Evolutionary conservation across 2,888 invertebrate species (phyloP), one percentile per base, ranked within the genome.

Genomic region (Hirtodrosophila alboralis): DNA sequence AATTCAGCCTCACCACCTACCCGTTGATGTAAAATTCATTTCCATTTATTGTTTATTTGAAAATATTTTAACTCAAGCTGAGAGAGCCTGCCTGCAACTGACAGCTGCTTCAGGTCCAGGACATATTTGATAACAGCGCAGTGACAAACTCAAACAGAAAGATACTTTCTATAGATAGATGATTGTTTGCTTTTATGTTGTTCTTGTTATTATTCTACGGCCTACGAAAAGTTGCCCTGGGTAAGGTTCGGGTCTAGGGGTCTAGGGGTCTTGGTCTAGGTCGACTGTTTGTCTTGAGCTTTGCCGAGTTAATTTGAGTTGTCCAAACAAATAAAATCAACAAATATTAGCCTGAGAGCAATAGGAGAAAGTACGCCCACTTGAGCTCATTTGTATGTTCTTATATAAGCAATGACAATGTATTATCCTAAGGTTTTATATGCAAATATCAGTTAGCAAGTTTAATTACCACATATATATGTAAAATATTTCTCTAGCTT

Each of bases 51-150:
- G 67, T 64, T 41, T 9, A 77, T 62, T 77, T 60, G 40, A 75
- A 68, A 60, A 58, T 48, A 45, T 65, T 83, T 62, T 13, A 60
- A 27, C 49, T 68, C 77, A 75, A 79, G 73, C 77, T 72, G 77
- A 26, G 77, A 10, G 13, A 10, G 47, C 31, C 21, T 18, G 36
- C 30, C 12, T 51, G 49, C 59, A n/a, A 34, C 37, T 66, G 72
- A 56, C 69, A 69, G 69, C 66, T 65, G 71, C 71, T 34, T 33
- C 27, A 33, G 31, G 12, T 12, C 33, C 33, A 6, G 14, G 7
- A 10, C 21, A 26, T 13, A 27, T 37, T 47, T 70, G 57, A 56
- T 49, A 48, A 48, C 23, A 23, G 26, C 23, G 27, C 10, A 44
- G 37, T 43, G 51, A 41, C 52, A 64, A 59, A 65, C 37, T 38